Percentiles rank a stretch among this genome's conserved stretches.
These are phyloP conservation scores for Notoglanidium macrostoma DNA, from an alignment of 2,797 vertebrate species.

Conservation along the genomic window DNA sequence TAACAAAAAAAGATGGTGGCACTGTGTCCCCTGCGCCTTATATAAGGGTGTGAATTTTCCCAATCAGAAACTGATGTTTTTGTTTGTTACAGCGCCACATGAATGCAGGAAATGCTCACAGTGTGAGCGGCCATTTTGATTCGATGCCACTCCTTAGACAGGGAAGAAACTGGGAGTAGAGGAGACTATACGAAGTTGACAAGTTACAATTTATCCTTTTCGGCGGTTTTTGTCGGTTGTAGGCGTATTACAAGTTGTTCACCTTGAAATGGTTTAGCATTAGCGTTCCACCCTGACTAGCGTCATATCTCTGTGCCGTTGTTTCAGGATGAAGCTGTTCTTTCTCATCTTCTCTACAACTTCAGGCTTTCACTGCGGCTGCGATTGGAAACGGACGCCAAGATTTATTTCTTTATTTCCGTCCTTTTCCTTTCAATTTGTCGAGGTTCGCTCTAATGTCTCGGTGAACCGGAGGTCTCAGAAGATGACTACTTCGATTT, in stretches of 20 bases:
- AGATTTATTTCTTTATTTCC: not conserved
- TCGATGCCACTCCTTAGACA: not conserved
- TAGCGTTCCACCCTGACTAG: not conserved
- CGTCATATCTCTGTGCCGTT: not conserved
- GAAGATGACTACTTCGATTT: slow-evolving; percentile 57
- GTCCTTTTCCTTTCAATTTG: slow-evolving; percentile 40
- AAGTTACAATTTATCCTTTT: not conserved
- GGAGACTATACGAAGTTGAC: not conserved
- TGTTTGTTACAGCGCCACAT: no score
- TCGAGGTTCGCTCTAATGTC: slow-evolving; percentile 41
- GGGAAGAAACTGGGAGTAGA: no score
- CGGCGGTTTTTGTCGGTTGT: not conserved
- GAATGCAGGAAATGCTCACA: not conserved
- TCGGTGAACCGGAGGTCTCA: slow-evolving; percentile 38
- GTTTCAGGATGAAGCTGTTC: not conserved
- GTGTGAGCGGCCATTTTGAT: not conserved
- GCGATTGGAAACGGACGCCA: slow-evolving; percentile 2
- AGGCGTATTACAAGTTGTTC: not conserved
- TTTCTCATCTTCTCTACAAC: not conserved
- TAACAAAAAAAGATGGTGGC: no score
- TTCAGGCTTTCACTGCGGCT: not conserved
- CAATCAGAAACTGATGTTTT: no score
- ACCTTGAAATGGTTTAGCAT: not conserved
- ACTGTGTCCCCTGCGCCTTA: no score
- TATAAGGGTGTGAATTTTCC: no score